Evolutionary conservation across 1,140 invertebrate species (phyloP), one percentile per base, ranked within the genome.

Genomic region (Euglossa dilemma): DNA sequence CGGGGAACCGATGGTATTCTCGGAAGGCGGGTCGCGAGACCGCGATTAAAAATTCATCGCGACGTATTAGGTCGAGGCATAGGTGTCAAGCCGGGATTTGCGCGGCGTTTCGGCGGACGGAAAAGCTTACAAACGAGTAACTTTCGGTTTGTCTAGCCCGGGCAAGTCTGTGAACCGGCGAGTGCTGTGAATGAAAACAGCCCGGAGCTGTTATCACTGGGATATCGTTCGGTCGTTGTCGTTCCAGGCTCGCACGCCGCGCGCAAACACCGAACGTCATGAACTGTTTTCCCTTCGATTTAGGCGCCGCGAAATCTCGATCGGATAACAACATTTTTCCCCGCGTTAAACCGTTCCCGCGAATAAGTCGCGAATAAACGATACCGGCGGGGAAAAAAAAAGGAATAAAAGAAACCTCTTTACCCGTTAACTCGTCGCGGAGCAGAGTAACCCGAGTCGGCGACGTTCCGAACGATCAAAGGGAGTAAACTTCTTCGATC

Each of bases 181-280:
- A 74, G 67, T 85, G 54, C 71, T 70, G 59, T 72, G 83, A 85
- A 57, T 83, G 74, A 85, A 87, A 88, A 83, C 81, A 76, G 77
- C 74, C 50, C 1, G 54, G n/a, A 50, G 78, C 78, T 85, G 85
- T 87, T 88, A 85, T 88, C 78, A 66, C 52, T 78, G 78, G 75
- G 63, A 79, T 88, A 88, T 87, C 85, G 86, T 87, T 85, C 57
- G 71, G n/a, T 52, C 75, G 80, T 36, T 36, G 36, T 81, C 72
- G 50, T 80, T 64, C 36, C 36, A 36, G n/a, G 71, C 59, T 87
- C 61, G 87, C 69, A 66, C 64, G 67, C 45, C 43, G 25, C 80
- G 50, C 59, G 69, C 61, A 86, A 66, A 73, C 81, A 70, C 36
- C 36, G 56, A 69, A 50, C 52, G 18, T 52, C 67, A 66, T 56